Evolutionary conservation across 1,140 invertebrate genomes (phyloP).

Genomic region (Drosophila bifasciata): DNA sequence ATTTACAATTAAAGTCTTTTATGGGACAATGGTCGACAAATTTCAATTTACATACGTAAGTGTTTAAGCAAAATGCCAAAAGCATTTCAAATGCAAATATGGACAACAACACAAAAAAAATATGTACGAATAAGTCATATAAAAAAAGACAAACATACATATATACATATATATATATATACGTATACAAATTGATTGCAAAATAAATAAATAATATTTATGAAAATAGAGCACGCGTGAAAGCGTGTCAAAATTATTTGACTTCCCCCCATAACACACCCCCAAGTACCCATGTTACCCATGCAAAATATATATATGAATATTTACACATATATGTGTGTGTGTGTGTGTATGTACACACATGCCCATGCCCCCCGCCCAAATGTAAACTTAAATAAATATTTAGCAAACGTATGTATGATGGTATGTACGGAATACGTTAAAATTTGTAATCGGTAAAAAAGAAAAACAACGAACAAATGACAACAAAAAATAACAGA

Average conservation of each 20-base stretch:
- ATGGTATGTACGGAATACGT: conserved; percentile 22
- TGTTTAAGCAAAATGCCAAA: conserved; percentile 73
- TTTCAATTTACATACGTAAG: conserved; percentile 76
- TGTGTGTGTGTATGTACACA: conserved; percentile 47
- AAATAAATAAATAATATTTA: conserved; percentile 48
- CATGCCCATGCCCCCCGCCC: conserved; percentile 18
- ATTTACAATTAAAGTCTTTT: conserved; percentile 44
- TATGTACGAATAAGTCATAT: conserved; percentile 13
- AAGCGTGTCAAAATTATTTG: conserved; percentile 48
- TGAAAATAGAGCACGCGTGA: conserved; percentile 46
- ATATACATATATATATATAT: neutral
- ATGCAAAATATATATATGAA: conserved; percentile 22
- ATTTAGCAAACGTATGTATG: conserved; percentile 50
- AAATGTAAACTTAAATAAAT: conserved; percentile 45
- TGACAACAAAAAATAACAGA: conserved; percentile 13
- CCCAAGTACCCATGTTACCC: neutral
- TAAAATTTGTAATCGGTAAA: conserved; percentile 39
- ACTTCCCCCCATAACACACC: conserved; percentile 12
- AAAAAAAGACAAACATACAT: conserved; percentile 29
- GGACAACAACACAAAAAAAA: too few relatives aligned
- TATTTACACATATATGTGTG: conserved; percentile 42
- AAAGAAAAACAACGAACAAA: too few relatives aligned
- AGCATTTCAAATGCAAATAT: conserved; percentile 74
- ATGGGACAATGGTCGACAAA: conserved; percentile 18
- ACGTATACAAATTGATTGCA: conserved; percentile 37